Evolutionary conservation across 2,888 invertebrate species (phyloP).

Genomic region (Synergus japonicus): DNA sequence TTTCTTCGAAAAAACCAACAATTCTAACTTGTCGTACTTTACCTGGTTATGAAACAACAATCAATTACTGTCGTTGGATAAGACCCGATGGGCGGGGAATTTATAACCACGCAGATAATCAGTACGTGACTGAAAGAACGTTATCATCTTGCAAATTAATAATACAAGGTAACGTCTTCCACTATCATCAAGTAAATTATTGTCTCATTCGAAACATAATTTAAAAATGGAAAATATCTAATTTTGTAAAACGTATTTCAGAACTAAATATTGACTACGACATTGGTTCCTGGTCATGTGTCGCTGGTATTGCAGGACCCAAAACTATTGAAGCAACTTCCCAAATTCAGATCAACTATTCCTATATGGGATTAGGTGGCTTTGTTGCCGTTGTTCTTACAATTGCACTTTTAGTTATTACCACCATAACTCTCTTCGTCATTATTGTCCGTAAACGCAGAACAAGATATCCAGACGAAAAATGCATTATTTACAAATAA

Average conservation of each 20-base stretch:
- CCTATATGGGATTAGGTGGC: not conserved
- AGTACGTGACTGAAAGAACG: conserved; percentile 55
- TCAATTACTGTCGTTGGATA: conserved; percentile 72
- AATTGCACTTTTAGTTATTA: conserved; percentile 22
- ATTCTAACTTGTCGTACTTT: conserved; percentile 63
- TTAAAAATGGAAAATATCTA: not conserved
- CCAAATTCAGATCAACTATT: conserved; percentile 4
- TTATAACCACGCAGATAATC: conserved; percentile 51
- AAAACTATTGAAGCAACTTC: conserved; percentile 3
- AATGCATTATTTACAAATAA: not conserved
- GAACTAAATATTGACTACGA: conserved; percentile 40
- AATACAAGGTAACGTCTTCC: conserved; percentile 58
- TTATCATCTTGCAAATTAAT: conserved; percentile 60
- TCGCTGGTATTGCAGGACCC: conserved; percentile 41
- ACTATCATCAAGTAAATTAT: conserved; percentile 5
- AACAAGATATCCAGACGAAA: not conserved
- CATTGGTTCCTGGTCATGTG: conserved; percentile 48
- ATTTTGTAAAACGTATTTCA: not conserved
- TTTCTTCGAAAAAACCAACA: conserved; percentile 41
- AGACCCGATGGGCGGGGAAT: conserved; percentile 69
- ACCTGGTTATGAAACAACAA: conserved; percentile 58
- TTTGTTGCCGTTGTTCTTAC: conserved; percentile 30
- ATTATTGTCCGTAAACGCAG: conserved; percentile 14
- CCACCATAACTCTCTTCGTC: conserved; percentile 17
- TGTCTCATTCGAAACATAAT: not conserved